Base-by-base conservation (phyloP, 2,797 vertebrate genomes). In the Sphenodon punctatus region DNA sequence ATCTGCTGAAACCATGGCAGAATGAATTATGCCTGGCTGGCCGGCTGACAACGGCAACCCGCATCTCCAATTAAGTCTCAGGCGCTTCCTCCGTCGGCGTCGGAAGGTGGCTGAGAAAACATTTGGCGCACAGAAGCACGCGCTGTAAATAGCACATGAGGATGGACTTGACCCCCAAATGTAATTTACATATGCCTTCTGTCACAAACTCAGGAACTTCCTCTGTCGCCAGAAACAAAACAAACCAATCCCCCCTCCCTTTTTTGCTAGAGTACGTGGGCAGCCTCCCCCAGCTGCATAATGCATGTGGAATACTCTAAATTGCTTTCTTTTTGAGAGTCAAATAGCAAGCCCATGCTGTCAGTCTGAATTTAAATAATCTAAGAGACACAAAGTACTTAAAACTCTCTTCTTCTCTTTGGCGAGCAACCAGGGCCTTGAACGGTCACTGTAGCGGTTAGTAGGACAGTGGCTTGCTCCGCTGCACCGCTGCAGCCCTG, bases 1-100 rank as follows among this genome's bases (percentile, higher is more conserved):
- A n/a, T n/a, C 63, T 70, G 25, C 65, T 75, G 68, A 42, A 67
- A 61, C 16, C 64, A 55, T 45, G 76, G 25, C 48, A 84, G 42
- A 89, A 77, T 39, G 81, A 87, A 63, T 27, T 71, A 89, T 69
- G 41, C 71, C 75, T 0, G 56, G 34, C 23, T 67, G 69, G 64
- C 65, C 83, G 73, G 78, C 58, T 83, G 77, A 68, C 70, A 48
- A 67, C 42, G n/a, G 43, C 27, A 63, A 75, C 53, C 66, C 65
- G 55, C 6, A 19, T 7, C 42, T 56, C 48, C 71, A 67, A 65
- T 80, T 69, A 72, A 3, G 51, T 48, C 39, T 46, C 23, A 72
- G 84, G n/a, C 45, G 49, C 25, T 64, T 78, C 32, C 32, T 53
- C 10, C 42, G 45, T 68, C 65, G 75, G 59, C 39, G 51, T n/a